Base-by-base conservation (phyloP, 53 echinoderm and acorn worm species). In the Astropecten irregularis region DNA sequence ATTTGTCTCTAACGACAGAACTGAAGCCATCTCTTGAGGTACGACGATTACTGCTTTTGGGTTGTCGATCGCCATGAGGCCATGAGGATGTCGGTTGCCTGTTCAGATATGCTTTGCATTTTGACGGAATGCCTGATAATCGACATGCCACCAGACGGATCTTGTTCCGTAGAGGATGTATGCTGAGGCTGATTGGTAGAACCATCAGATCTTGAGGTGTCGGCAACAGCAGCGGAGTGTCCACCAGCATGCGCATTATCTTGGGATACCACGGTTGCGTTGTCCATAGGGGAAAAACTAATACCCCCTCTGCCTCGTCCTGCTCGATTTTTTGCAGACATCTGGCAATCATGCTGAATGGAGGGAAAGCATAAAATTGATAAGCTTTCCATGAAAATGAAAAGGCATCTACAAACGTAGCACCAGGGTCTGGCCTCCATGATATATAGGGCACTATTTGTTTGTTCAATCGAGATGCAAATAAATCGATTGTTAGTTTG, bases 371-470 rank as follows among this genome's bases (percentile, higher is more conserved):
- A 82, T 71, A 82, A 28, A 82, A 82, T 3, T 55, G 68, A 46
- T 27, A 16, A 34, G 39, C 16, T 67, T 55, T 3, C 87, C 81
- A 87, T 46, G 39, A 40, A 39, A 68, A 36, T 35, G 88, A 82
- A 49, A 82, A 82, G 32, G 82, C 88, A 44, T 88, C 72, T 36
- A 88, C 49, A 64, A 29, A 64, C 11, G 52, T 49, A 34, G 82
- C 88, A 39, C 51, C 82, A 14, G 82, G 72, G 8, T 88, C 83
- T 54, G 81, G 87, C 48, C 51, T 54, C 88, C 82, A 88, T 16
- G 74, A 48, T 28, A 85, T 65, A 73, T 63, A 85, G 26, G 32
- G 46, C 31, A 22, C 22, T 13, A n/a, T 34, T 71, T 85, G 72
- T 68, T 58, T 73, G 49, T 85, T 85, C 0, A 72, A 40, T 21